Base-by-base conservation (phyloP, 1,140 invertebrate species). In the Drosophila sucinea region DNA sequence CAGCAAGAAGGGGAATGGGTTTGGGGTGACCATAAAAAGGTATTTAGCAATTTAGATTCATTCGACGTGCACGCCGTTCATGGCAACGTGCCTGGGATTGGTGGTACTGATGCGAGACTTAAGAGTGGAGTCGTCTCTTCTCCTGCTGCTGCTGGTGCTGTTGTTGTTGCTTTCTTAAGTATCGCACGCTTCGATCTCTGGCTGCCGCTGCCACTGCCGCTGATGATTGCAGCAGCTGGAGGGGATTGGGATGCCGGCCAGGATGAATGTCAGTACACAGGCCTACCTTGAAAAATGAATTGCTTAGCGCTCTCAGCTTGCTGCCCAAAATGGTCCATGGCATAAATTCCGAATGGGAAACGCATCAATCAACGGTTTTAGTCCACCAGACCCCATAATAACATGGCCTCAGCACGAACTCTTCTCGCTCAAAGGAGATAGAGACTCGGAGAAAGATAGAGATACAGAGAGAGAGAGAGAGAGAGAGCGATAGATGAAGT, bases 11-110 rank as follows among this genome's bases (percentile, higher is more conserved):
- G 51, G 58, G 62, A 54, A 62, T 62, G 68, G 33, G 17, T 17
- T 8, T 35, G 35, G 64, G 76, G 72, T 68, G 80, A 89, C 84
- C 84, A 89, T 89, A 89, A 89, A 89, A 89, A 89, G 84, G 84
- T 89, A 89, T 89, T 89, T 89, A 89, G 84, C 84, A 89, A 89
- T 89, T 89, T 89, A 89, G 84, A 89, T 89, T 87, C 84, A 84
- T 82, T 84, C 84, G 84, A 87, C 80, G 84, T 87, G 76, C 75
- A 77, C 73, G 73, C 67, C 73, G 73, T 73, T 58, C 63, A 67
- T 60, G 47, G 55, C 72, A 74, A 66, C 81, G 77, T 85, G 81
- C 75, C 73, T 71, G 69, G 68, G 54, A 75, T 78, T 58, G 57
- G 32, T 51, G 57, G 32, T 51, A 55, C 55, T 66, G 62, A 64